These are phyloP conservation scores for Zaprionus lineosus DNA, from an alignment of 2,888 invertebrate genomes.

Conservation along the genomic window DNA sequence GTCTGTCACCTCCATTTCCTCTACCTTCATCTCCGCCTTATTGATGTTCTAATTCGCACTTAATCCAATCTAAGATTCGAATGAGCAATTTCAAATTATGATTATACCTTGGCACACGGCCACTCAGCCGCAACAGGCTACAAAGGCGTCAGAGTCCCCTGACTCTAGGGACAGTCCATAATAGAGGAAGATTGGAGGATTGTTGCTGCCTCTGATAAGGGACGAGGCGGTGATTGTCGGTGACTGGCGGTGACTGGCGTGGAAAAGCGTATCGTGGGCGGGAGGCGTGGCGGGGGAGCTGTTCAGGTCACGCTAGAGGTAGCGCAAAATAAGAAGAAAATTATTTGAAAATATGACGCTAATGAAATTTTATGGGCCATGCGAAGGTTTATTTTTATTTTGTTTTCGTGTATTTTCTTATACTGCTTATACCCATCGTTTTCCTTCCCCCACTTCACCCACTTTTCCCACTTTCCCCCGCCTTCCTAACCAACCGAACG, in stretches of 20 bases:
- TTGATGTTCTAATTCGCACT: constrained; percentile 79
- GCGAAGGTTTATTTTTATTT: constrained; percentile 78
- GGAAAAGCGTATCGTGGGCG: not conserved
- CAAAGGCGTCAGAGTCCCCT: constrained; percentile 8
- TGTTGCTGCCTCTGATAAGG: not conserved
- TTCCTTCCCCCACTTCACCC: not conserved
- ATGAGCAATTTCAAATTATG: constrained; percentile 80
- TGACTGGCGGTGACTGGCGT: not conserved
- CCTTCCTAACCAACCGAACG: no score
- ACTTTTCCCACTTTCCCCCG: not conserved
- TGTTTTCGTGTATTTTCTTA: constrained; percentile 54
- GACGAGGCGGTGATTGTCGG: no score
- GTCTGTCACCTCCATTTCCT: not conserved
- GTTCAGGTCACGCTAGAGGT: constrained; percentile 48
- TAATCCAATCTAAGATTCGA: constrained; percentile 79
- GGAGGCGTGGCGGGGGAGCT: not conserved
- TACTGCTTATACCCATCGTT: constrained; percentile 4
- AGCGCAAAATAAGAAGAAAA: constrained; percentile 62
- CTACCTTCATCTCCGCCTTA: constrained; percentile 52
- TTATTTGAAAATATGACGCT: constrained; percentile 78
- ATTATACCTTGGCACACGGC: constrained; percentile 71
- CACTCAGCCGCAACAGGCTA: constrained; percentile 69
- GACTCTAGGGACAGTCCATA: constrained; percentile 53
- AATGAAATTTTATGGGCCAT: constrained; percentile 79
- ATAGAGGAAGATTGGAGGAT: constrained; percentile 39